Base-by-base conservation (phyloP, 1,140 invertebrate species). In the Marisa cornuarietis region DNA sequence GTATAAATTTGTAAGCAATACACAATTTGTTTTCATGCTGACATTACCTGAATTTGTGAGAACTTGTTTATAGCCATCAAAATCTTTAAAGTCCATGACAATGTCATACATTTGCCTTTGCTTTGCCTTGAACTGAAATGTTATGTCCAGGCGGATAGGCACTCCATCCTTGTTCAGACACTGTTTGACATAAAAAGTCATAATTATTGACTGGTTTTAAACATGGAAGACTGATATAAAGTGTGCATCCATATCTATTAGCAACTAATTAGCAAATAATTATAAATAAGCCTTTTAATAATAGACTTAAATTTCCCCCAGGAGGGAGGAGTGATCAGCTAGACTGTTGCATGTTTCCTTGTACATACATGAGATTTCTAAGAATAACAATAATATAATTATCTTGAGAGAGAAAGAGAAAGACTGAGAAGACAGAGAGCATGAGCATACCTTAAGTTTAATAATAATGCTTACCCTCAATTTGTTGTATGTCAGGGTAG, bases 121-220 rank as follows among this genome's bases (percentile, higher is more conserved):
- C 77, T 84, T 76, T 0, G 85, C 87, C 77, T 87, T 86, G 80
- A 87, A 90, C 79, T 90, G 89, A 54, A 85, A 89, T 9, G 88
- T 83, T 4, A 89, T 87, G 79, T 88, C 85, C 8, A 90, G 66
- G 9, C 73, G 65, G 65, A 90, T 87, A 8, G 81, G 73, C 2
- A 90, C 88, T n/a, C 89, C 89, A 83, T 90, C 88, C 51, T 82
- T 82, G 79, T 90, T 90, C 14, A 90, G 76, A 69, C 89, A 90
- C 88, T 90, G 76, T 66, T 71, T 62, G 13, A 62, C 7, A 79
- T 11, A 42, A 69, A 5, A 77, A 68, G 22, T 14, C 31, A 71
- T 42, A 42, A 42, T 18, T 58, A 14, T 58, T 58, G 4, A 58
- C 54, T 58, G 54, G 8, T 18, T 58, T 58, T 8, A 11, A 42